Conservation (phyloP, 2,113 vertebrate species). For the Paralichthys olivaceus region DNA sequence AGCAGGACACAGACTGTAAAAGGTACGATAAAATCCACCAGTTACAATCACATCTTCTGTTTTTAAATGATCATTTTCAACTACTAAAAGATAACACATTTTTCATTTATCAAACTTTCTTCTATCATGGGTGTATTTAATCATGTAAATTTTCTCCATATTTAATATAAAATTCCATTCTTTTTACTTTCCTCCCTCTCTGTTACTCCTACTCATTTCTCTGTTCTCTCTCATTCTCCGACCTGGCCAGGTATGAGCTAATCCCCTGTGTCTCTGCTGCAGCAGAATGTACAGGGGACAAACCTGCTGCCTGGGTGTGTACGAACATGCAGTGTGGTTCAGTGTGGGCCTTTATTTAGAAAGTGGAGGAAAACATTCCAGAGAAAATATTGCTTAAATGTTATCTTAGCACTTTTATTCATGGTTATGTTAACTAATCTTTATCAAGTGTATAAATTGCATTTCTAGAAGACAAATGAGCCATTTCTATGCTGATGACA, state of each 20-base stretch:
- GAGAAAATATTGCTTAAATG: neutral
- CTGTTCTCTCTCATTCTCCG: conserved; percentile 31
- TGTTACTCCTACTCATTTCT: conserved; percentile 33
- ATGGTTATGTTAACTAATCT: neutral
- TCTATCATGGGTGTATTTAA: neutral
- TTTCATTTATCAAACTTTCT: neutral
- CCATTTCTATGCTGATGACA: neutral
- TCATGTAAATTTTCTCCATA: neutral
- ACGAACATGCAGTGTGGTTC: neutral
- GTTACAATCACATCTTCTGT: too few species aligned
- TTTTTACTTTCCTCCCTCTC: neutral
- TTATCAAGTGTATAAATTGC: neutral
- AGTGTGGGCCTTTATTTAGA: conserved; percentile 18
- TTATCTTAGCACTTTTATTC: neutral
- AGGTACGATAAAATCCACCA: neutral
- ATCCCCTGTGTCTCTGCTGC: conserved; percentile 52
- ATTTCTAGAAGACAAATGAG: conserved; percentile 1
- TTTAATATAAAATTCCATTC: neutral
- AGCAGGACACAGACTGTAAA: neutral
- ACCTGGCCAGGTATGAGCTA: conserved; percentile 37
- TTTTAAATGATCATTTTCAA: too few species aligned
- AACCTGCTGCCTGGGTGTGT: conserved; percentile 29
- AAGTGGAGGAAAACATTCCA: neutral
- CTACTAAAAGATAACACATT: too few species aligned
- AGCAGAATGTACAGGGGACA: conserved; percentile 34